Base-by-base conservation (phyloP, 2,797 vertebrate genomes). In the Sebastes hubbsi region DNA sequence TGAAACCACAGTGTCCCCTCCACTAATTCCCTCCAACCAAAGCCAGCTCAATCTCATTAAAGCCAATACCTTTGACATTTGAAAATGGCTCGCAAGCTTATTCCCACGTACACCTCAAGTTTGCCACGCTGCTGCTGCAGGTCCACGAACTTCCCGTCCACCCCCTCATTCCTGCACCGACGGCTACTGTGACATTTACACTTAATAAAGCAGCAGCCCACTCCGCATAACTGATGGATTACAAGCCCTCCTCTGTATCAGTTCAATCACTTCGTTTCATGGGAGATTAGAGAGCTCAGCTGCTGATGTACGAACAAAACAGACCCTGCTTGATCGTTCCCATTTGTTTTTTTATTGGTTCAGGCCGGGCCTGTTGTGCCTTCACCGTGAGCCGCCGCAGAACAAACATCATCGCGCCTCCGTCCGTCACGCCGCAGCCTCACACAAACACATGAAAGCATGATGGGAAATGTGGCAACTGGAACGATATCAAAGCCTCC, bases 21-120 rank as follows among this genome's bases (percentile, higher is more conserved):
- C 29, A 14, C 46, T 76, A 80, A 82, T 75, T 82, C 78, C 72
- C 30, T 70, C 62, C 20, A 36, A 42, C 64, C 68, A 84, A 82
- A 90, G 61, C 88, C 80, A 46, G 67, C 59, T 32, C 85, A 88
- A 85, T 88, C 91, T 88, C 80, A 85, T 94, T 90, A 92, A 3
- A 80, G 74, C 58, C 82, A 82, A 83, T 81, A 81, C 83, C 75
- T 90, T 56, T 92, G 89, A 80, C 89, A 93, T 92, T 92, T 91
- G 59, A 74, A 88, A 92, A 92, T 79, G 77, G 61, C 82, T 82
- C 52, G 65, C 60, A 14, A 60, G 74, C 72, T 65, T 82, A 77
- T 85, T 89, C 62, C 61, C 27, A n/a, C 60, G 64, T 65, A 46
- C 62, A 32, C 46, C 67, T 70, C 66, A 67, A 32, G 34, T 87